phyloP scores from a whole-genome alignment of 92 coral and sea anemone genomes.

The Umimayanthus chanpuru region DNA sequence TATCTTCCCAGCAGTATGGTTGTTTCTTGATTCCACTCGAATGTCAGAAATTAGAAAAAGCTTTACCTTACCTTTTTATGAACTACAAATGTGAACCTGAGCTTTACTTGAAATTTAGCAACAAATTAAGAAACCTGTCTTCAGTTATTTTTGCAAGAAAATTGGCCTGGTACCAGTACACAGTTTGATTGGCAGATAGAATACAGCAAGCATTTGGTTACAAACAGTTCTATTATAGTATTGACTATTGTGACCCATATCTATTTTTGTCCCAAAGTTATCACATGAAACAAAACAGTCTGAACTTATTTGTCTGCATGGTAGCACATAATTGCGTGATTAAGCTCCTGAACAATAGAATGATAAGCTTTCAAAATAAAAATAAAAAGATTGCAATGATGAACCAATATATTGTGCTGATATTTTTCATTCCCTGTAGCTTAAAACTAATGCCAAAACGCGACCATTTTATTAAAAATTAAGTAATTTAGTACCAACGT shows the following conservation, averaged over 20 bases:
- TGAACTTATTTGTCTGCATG: too few relatives aligned
- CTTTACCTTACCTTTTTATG: too few relatives aligned
- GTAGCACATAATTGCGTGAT: background rate
- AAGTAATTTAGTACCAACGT: background rate
- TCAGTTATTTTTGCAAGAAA: too few relatives aligned
- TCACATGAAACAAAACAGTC: background rate
- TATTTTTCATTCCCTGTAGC: too few relatives aligned
- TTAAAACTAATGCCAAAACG: background rate
- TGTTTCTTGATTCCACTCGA: too few relatives aligned
- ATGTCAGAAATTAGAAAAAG: too few relatives aligned
- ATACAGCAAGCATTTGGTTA: background rate
- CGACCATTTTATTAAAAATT: too few relatives aligned
- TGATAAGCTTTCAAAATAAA: background rate
- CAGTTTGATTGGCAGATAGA: background rate
- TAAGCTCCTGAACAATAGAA: background rate
- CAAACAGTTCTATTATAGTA: too few relatives aligned
- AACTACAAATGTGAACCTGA: too few relatives aligned
- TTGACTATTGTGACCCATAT: background rate
- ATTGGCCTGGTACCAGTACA: background rate
- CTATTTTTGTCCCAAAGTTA: background rate
- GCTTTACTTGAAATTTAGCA: too few relatives aligned
- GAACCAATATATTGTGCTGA: background rate
- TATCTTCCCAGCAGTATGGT: too few relatives aligned
- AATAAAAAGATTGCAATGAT: background rate
- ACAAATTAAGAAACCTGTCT: too few relatives aligned